Percentiles rank a stretch among this genome's conserved stretches.
Evolutionary conservation across 1,140 invertebrate species (phyloP).

Genomic region (Neoseiulus cucumeris): DNA sequence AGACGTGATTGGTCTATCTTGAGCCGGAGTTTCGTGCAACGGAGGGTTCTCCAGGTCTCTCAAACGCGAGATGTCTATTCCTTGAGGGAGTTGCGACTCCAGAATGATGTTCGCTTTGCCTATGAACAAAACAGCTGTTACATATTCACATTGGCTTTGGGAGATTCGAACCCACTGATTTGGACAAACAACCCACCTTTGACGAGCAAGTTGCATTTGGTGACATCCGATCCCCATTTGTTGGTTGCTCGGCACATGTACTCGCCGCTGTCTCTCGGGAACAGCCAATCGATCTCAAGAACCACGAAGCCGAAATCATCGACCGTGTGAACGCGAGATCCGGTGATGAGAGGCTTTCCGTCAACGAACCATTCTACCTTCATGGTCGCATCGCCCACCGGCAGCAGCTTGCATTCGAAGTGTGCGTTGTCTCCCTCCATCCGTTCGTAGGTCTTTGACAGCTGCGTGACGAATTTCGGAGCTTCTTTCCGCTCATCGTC

Average conservation of each 20-base stretch:
- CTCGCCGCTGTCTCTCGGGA: constrained; percentile 59
- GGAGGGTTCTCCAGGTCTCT: constrained; percentile 74
- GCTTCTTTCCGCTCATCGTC: constrained; percentile 68
- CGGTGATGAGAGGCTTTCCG: constrained; percentile 59
- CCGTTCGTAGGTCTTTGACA: constrained; percentile 52
- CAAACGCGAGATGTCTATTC: constrained; percentile 74
- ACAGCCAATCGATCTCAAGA: constrained; percentile 64
- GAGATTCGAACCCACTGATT: constrained; percentile 7
- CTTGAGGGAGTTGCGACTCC: constrained; percentile 73
- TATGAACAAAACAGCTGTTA: constrained; percentile 17
- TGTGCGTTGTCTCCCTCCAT: constrained; percentile 67
- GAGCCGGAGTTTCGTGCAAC: constrained; percentile 40
- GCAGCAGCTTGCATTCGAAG: constrained; percentile 75
- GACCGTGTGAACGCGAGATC: constrained; percentile 66
- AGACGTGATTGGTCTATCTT: constrained; percentile 44
- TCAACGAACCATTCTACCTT: constrained; percentile 85
- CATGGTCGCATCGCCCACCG: constrained; percentile 62
- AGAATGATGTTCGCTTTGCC: constrained; percentile 67
- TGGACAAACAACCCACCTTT: constrained; percentile 14
- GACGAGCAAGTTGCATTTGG: constrained; percentile 46
- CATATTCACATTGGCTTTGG: background rate
- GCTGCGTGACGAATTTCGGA: constrained; percentile 59
- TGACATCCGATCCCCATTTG: constrained; percentile 60
- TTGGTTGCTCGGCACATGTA: constrained; percentile 66
- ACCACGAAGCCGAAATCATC: constrained; percentile 85